Base-by-base conservation (phyloP, 2,113 vertebrate species). In the Chloebia gouldiae region DNA sequence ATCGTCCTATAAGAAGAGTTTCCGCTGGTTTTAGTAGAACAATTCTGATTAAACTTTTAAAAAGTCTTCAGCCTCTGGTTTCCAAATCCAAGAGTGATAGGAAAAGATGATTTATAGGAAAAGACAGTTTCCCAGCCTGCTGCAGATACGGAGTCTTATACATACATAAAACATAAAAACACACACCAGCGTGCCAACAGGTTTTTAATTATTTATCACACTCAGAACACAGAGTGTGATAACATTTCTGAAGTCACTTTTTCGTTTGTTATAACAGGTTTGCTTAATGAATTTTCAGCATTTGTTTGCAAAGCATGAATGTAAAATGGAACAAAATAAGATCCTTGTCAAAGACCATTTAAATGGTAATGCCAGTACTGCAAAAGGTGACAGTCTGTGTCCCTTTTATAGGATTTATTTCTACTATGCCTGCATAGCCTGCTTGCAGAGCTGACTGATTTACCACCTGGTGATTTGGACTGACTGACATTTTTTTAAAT, bases 161-260 rank as follows among this genome's bases (percentile, higher is more conserved):
- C 45, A 85, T 92, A 61, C 79, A 76, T 95, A 97, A 97, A 97
- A 92, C 79, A 88, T 92, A 95, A 97, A 89, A 96, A 49, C 37
- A 73, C 71, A 93, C 54, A 81, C 54, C 91, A 89, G 86, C 21
- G 18, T 94, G 78, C 76, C 96, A 96, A 94, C 69, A 90, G 40
- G 54, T 93, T 96, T 89, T 98, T 93, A 96, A 98, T 96, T 97
- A 96, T 97, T 98, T 97, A 95, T 97, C 88, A 75, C 49, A 69
- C 49, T 65, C 20, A 61, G 31, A 92, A 88, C 94, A 94, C 18
- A 39, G 86, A 90, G 56, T 56, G 79, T 39, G 93, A 81, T 95
- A 97, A 93, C 72, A 53, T 88, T 96, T 47, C 85, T 88, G 79
- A 83, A 95, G 86, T 54, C 6, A 0, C 8, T 59, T 79, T 90